These are phyloP conservation scores for Agrilus biguttatus DNA, from an alignment of 2,888 invertebrate genomes.

Conservation along the genomic window DNA sequence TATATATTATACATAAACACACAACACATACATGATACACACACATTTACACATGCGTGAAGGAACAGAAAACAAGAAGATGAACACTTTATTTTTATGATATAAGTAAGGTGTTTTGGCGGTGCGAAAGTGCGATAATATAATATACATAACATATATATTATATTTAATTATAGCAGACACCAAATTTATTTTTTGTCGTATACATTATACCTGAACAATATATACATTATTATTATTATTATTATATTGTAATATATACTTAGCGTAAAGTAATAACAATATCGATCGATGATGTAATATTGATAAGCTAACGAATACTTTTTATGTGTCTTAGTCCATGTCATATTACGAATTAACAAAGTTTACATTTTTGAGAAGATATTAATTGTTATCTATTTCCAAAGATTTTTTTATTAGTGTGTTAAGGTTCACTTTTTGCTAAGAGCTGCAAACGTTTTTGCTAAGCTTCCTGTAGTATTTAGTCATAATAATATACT, in stretches of 20 bases:
- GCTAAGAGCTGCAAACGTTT: constrained; percentile 24
- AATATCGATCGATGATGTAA: not conserved
- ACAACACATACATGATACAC: not conserved
- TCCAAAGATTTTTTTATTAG: constrained; percentile 33
- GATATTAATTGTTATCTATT: constrained; percentile 33
- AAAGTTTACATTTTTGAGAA: constrained; percentile 32
- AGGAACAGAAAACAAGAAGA: too few relatives aligned
- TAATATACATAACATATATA: too few relatives aligned
- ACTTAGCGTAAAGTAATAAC: constrained; percentile 1
- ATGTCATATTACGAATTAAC: constrained; percentile 35
- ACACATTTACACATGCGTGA: too few relatives aligned
- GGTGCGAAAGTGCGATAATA: too few relatives aligned
- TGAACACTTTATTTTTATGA: too few relatives aligned
- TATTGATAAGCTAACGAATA: constrained; percentile 25
- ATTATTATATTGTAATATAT: constrained; percentile 7
- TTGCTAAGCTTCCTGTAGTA: constrained; percentile 21
- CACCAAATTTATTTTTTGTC: constrained; percentile 21
- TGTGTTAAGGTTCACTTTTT: constrained; percentile 24
- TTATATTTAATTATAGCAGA: constrained; percentile 13
- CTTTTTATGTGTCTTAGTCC: constrained; percentile 35
- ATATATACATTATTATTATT: constrained; percentile 10
- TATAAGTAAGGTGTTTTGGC: too few relatives aligned
- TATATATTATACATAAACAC: not conserved
- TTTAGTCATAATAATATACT: not conserved
- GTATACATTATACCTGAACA: constrained; percentile 14